phyloP scores from a whole-genome alignment of 2,888 invertebrate species.

The Clistopyga incitator region DNA sequence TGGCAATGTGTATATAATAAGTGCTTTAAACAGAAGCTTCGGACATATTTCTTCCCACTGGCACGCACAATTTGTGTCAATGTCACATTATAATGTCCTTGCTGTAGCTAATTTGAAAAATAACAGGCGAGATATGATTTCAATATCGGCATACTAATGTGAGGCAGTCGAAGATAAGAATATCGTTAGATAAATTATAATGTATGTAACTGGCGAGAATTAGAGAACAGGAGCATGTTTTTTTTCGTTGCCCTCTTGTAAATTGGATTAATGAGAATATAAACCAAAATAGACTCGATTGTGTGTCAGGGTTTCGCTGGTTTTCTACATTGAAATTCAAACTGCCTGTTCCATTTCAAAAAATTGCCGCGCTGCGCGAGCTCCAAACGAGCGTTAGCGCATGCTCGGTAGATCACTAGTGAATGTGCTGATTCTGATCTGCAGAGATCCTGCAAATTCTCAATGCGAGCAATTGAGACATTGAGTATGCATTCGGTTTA shows the following conservation, averaged over 20 bases:
- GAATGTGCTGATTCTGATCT: conserved; percentile 22
- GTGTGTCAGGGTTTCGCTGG: neutral
- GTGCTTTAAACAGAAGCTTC: neutral
- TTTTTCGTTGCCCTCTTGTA: neutral
- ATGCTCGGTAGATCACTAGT: conserved; percentile 8
- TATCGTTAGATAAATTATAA: neutral
- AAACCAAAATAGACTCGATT: conserved; percentile 8
- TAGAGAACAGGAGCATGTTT: neutral
- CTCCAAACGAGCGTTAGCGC: conserved; percentile 4
- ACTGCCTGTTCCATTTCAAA: neutral
- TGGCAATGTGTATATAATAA: neutral
- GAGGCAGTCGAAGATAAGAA: neutral
- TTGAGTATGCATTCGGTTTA: conserved; percentile 16
- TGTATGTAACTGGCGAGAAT: neutral
- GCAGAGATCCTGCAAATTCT: conserved; percentile 1
- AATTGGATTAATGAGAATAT: conserved; percentile 24
- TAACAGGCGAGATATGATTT: neutral
- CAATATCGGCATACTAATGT: conserved; percentile 10
- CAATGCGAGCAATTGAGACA: conserved; percentile 44
- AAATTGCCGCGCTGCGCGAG: conserved; percentile 9
- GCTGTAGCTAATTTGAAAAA: neutral
- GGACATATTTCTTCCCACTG: neutral
- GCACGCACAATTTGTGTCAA: neutral
- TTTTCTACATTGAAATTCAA: conserved; percentile 4
- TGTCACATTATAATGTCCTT: neutral